Evolutionary conservation across 1,140 invertebrate species (phyloP).

Genomic region (Eurosta solidaginis): DNA sequence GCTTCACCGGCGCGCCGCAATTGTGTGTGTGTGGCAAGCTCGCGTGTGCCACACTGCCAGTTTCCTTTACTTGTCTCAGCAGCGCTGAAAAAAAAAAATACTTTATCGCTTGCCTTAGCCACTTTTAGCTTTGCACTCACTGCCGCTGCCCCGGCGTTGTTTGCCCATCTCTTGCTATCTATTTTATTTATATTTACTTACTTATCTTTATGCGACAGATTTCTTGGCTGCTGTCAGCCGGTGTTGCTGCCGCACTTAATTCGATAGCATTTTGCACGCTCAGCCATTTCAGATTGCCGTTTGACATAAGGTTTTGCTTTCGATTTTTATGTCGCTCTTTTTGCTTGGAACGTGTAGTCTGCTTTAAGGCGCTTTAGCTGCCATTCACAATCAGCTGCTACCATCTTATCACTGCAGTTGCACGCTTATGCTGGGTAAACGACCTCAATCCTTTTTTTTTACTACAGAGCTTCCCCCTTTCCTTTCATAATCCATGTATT

Average conservation of each 20-base stretch:
- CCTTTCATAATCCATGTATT: neutral
- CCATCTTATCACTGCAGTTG: neutral
- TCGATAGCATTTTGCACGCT: neutral
- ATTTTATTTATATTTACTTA: conserved; percentile 7
- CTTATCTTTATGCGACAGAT: neutral
- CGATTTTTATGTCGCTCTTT: too few relatives aligned
- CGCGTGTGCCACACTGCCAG: conserved; percentile 10
- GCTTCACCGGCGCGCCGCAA: neutral
- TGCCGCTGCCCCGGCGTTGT: neutral
- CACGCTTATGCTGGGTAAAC: neutral
- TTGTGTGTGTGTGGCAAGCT: neutral
- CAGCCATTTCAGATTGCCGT: neutral
- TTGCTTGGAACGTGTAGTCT: neutral
- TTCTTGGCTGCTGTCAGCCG: conserved; percentile 2
- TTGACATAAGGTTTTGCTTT: neutral
- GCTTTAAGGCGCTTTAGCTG: conserved; percentile 10
- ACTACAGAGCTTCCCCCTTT: neutral
- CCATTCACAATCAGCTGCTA: neutral
- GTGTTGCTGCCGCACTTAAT: neutral
- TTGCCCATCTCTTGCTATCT: neutral
- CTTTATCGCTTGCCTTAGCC: neutral
- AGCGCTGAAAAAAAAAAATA: neutral
- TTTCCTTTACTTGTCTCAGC: neutral
- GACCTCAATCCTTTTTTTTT: neutral
- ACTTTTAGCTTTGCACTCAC: too few relatives aligned